Evolutionary conservation across 2,797 vertebrate genomes (phyloP).

Genomic region (Malurus splendens): DNA sequence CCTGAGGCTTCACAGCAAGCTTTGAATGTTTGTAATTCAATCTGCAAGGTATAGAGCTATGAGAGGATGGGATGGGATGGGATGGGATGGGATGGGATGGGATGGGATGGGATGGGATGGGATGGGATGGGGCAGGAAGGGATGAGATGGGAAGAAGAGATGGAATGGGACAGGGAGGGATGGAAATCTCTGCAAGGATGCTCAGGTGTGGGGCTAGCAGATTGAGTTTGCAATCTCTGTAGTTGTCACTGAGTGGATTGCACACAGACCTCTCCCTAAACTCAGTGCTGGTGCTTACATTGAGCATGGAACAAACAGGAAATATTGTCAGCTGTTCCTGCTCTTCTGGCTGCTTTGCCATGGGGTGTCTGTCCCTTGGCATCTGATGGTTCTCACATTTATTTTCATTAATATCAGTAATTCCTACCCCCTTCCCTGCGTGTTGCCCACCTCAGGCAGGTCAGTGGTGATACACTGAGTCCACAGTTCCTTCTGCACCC

Average conservation of each 20-base stretch:
- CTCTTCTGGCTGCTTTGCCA: not conserved
- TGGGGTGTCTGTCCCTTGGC: not conserved
- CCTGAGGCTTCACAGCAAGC: not conserved
- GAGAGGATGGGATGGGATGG: accelerated
- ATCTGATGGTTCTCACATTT: accelerated
- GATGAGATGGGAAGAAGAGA: too few relatives aligned
- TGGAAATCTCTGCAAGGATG: not conserved
- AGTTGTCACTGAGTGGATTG: not conserved
- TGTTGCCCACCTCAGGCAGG: not conserved
- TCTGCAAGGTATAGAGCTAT: not conserved
- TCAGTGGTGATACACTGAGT: not conserved
- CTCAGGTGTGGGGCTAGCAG: not conserved
- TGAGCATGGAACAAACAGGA: not conserved
- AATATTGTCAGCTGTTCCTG: not conserved
- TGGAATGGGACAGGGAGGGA: accelerated
- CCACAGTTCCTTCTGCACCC: not conserved
- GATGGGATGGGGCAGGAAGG: too few relatives aligned
- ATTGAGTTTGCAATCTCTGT: not conserved
- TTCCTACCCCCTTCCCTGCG: not conserved
- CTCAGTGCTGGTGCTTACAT: not conserved
- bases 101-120: not conserved
- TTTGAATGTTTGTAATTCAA: not conserved
- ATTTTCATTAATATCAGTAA: not conserved
- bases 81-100: accelerated
- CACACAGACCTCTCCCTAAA: not conserved